phyloP scores from a whole-genome alignment of 2,888 invertebrate species.

The Stenoptilia bipunctidactyla region DNA sequence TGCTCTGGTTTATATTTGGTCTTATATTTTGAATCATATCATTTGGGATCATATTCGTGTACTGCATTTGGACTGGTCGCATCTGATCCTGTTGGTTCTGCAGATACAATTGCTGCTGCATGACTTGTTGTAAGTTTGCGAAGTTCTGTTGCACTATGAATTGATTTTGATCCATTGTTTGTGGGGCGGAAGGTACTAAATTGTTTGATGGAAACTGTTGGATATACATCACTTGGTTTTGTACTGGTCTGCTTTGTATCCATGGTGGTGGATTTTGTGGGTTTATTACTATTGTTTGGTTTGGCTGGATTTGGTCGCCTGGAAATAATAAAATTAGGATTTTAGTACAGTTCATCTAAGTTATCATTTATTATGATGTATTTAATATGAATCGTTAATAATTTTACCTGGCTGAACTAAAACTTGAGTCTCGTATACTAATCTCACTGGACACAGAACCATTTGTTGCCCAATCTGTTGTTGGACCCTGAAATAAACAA shows the following conservation, averaged over 20 bases:
- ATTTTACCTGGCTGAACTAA: slow-evolving; percentile 45
- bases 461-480: slow-evolving; percentile 36
- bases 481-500: slow-evolving; percentile 15
- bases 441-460: slow-evolving; percentile 48
- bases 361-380: background rate
- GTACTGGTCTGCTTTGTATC: slow-evolving; percentile 35
- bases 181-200: slow-evolving; percentile 34
- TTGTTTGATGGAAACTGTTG: slow-evolving; percentile 44
- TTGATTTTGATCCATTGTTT: slow-evolving; percentile 43
- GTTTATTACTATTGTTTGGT: slow-evolving; percentile 47
- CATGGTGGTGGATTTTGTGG: slow-evolving; percentile 58
- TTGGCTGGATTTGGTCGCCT: slow-evolving; percentile 50
- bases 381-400: background rate
- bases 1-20: slow-evolving; percentile 18
- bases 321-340: slow-evolving; percentile 14
- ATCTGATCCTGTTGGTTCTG: slow-evolving; percentile 24
- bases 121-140: slow-evolving; percentile 26
- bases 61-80: slow-evolving; percentile 19
- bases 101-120: slow-evolving; percentile 37
- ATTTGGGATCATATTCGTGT: slow-evolving; percentile 23
- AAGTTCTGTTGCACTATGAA: slow-evolving; percentile 43
- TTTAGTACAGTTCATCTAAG: background rate
- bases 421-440: slow-evolving; percentile 53
- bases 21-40: slow-evolving; percentile 26
- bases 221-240: slow-evolving; percentile 48